A percentile compares a stretch with the other conserved stretches of the same genome.
phyloP scores from a whole-genome alignment of 2,888 invertebrate genomes.

The Ochropleura leucogaster region DNA sequence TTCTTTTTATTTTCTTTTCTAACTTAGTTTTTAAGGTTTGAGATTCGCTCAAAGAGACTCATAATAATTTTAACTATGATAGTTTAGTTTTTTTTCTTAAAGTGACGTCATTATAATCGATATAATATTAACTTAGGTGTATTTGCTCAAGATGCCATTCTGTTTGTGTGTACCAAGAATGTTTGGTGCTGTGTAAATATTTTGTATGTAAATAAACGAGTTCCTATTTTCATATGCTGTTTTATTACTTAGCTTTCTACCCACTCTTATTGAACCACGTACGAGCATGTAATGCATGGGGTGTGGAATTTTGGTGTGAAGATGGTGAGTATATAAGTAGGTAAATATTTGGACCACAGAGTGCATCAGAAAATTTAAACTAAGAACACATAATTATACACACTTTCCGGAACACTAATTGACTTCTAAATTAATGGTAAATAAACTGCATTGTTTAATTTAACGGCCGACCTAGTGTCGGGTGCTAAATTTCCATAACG shows the following conservation, averaged over 20 bases:
- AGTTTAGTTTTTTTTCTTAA: slow-evolving; percentile 49
- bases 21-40: slow-evolving; percentile 46
- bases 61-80: slow-evolving; percentile 46
- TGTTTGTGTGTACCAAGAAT: slow-evolving; percentile 69
- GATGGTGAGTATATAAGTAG: slow-evolving; percentile 5
- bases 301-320: background rate
- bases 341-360: background rate
- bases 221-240: slow-evolving; percentile 85
- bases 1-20: slow-evolving; percentile 52
- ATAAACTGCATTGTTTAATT: background rate
- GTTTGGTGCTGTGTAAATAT: slow-evolving; percentile 81
- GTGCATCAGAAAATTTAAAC: background rate
- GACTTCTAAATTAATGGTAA: background rate
- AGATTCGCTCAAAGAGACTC: slow-evolving; percentile 54
- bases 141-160: slow-evolving; percentile 89
- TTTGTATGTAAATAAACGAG: slow-evolving; percentile 88
- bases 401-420: background rate
- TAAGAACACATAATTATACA: too few species aligned
- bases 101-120: slow-evolving; percentile 61
- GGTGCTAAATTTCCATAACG: background rate
- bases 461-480: background rate
- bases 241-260: slow-evolving; percentile 73
- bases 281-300: slow-evolving; percentile 1
- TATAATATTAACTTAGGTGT: slow-evolving; percentile 76
- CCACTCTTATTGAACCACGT: background rate